A percentile compares a stretch with the other conserved stretches of the same genome.
Conservation (phyloP, 2,797 vertebrate genomes). For the Clamator glandarius region DNA sequence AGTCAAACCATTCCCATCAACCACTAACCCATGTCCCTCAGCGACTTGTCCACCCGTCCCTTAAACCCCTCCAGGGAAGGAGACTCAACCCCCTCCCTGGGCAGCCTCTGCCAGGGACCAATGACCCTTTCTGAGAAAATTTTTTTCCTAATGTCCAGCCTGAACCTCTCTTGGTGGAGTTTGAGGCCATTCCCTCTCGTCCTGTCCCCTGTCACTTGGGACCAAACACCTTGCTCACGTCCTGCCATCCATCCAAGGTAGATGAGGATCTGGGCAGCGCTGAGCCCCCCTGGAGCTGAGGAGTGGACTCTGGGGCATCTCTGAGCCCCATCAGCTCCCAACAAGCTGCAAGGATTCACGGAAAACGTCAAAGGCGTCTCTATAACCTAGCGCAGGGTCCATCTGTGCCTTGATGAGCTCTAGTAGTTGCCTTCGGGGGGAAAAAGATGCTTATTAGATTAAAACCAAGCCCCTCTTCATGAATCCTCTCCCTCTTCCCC, state of each 20-base stretch:
- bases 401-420: not conserved
- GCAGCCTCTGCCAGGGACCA: no score
- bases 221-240: not conserved
- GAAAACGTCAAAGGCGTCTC: not conserved
- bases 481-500: constrained; percentile 28
- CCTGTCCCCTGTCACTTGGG: no score
- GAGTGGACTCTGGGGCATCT: not conserved
- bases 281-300: not conserved
- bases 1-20: no score
- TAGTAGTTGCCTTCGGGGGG: not conserved
- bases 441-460: not conserved
- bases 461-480: constrained; percentile 21
- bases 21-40: no score
- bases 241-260: not conserved
- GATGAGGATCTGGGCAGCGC: not conserved
- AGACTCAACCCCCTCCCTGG: no score
- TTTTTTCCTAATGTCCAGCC: no score
- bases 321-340: not conserved
- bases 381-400: not conserved
- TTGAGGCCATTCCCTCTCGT: no score
- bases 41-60: no score
- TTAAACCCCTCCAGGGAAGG: no score
- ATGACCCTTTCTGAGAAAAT: no score
- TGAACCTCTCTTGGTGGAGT: no score
- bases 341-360: not conserved